Conservation (phyloP, 2,888 invertebrate genomes). For the Plebejus argus region DNA sequence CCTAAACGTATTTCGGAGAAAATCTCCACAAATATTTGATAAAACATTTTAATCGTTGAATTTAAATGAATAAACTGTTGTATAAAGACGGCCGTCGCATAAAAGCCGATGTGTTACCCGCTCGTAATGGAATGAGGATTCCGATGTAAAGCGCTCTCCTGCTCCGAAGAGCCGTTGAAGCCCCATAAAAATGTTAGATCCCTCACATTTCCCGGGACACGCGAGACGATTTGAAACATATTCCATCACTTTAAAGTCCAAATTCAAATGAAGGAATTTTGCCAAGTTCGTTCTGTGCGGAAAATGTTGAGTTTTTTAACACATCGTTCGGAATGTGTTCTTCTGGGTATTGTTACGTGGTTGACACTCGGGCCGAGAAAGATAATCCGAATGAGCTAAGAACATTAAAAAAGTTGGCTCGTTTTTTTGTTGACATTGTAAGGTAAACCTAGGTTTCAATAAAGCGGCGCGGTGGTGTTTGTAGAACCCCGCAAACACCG, state of each 20-base stretch:
- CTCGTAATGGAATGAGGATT: conserved; percentile 74
- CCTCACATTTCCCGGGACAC: conserved; percentile 65
- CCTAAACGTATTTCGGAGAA: neutral
- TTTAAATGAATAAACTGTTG: conserved; percentile 48
- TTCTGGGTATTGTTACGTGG: conserved; percentile 8
- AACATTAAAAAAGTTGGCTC: neutral
- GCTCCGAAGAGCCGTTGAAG: conserved; percentile 71
- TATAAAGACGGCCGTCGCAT: conserved; percentile 66
- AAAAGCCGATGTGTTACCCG: conserved; percentile 67
- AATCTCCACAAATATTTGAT: neutral
- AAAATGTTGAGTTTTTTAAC: conserved; percentile 34
- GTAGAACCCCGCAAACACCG: too few relatives aligned
- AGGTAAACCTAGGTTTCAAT: neutral
- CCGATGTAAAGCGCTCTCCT: conserved; percentile 74
- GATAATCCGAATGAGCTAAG: neutral
- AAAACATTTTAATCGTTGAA: conserved; percentile 41
- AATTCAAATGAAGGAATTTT: conserved; percentile 49
- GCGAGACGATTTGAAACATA: conserved; percentile 51
- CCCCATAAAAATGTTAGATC: conserved; percentile 78
- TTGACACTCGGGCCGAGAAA: neutral
- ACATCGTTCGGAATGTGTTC: conserved; percentile 8
- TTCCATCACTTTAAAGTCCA: conserved; percentile 41
- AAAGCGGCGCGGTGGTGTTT: neutral
- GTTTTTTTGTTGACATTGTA: neutral
- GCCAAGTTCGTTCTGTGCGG: conserved; percentile 62